Conservation (phyloP, 1,140 invertebrate genomes). For the Idris sp. region DNA sequence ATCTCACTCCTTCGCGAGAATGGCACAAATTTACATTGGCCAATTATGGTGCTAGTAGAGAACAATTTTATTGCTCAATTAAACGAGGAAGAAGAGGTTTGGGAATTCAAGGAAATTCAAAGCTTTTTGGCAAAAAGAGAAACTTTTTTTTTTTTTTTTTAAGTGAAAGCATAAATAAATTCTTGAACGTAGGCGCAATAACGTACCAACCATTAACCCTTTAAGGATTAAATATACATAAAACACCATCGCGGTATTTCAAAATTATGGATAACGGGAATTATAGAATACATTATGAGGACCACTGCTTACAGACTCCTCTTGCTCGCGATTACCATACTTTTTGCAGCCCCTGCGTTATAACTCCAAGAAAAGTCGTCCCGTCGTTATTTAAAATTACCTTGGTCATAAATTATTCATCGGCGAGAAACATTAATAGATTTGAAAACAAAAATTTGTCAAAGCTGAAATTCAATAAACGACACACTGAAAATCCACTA, state of each 20-base stretch:
- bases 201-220: slow-evolving; percentile 23
- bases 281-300: slow-evolving; percentile 27
- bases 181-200: slow-evolving; percentile 7
- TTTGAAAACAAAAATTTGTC: slow-evolving; percentile 23
- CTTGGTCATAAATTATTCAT: slow-evolving; percentile 16
- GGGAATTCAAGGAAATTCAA: background rate
- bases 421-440: background rate
- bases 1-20: slow-evolving; percentile 24
- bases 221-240: slow-evolving; percentile 40
- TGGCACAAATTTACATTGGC: slow-evolving; percentile 27
- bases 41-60: slow-evolving; percentile 33
- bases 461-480: background rate
- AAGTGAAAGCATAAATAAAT: slow-evolving; percentile 6
- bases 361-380: slow-evolving; percentile 10
- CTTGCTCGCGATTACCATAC: slow-evolving; percentile 25
- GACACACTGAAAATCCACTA: slow-evolving; percentile 4
- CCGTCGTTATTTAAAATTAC: slow-evolving; percentile 12
- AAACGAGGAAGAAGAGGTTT: slow-evolving; percentile 6
- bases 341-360: slow-evolving; percentile 4
- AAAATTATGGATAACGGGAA: slow-evolving; percentile 34
- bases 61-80: slow-evolving; percentile 37
- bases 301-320: slow-evolving; percentile 15
- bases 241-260: slow-evolving; percentile 12
- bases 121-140: background rate
- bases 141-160: background rate